Conservation (phyloP, 2,113 vertebrate genomes). For the Zingel zingel region DNA sequence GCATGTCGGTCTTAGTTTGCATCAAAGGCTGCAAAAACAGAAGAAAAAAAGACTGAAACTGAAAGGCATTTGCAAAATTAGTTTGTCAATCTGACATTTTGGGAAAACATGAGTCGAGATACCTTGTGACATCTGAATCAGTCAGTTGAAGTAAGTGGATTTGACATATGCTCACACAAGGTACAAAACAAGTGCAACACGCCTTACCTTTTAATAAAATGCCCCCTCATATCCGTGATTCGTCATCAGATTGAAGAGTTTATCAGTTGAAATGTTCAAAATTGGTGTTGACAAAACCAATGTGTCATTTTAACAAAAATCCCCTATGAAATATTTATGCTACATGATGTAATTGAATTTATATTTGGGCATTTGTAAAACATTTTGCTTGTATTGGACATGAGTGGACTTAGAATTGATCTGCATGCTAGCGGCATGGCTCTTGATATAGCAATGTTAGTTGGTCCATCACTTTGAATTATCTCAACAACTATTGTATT, state of each 20-base stretch:
- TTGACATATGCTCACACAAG: constrained; percentile 51
- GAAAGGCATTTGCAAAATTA: constrained; percentile 50
- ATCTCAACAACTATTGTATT: background rate
- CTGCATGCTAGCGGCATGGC: too few species aligned
- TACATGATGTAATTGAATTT: background rate
- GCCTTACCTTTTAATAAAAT: constrained; percentile 27
- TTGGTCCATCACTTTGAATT: background rate
- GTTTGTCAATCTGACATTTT: constrained; percentile 65
- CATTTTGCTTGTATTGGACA: background rate
- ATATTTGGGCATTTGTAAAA: constrained; percentile 12
- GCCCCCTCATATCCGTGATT: constrained; percentile 4
- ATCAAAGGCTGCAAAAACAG: constrained; percentile 30
- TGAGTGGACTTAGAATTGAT: background rate
- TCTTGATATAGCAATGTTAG: background rate
- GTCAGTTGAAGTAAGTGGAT: constrained; percentile 42
- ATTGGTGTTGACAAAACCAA: constrained; percentile 6
- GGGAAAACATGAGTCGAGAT: constrained; percentile 48
- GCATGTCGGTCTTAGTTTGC: constrained; percentile 28
- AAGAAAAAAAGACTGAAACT: constrained; percentile 1
- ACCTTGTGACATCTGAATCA: constrained; percentile 50
- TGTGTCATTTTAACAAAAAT: constrained; percentile 9
- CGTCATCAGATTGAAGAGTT: constrained; percentile 5
- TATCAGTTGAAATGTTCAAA: background rate
- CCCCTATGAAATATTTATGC: background rate
- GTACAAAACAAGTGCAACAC: constrained; percentile 34